Percentiles rank a stretch among this genome's conserved stretches.
Conservation (phyloP, 2,888 invertebrate species). For the Encarsia formosa region DNA sequence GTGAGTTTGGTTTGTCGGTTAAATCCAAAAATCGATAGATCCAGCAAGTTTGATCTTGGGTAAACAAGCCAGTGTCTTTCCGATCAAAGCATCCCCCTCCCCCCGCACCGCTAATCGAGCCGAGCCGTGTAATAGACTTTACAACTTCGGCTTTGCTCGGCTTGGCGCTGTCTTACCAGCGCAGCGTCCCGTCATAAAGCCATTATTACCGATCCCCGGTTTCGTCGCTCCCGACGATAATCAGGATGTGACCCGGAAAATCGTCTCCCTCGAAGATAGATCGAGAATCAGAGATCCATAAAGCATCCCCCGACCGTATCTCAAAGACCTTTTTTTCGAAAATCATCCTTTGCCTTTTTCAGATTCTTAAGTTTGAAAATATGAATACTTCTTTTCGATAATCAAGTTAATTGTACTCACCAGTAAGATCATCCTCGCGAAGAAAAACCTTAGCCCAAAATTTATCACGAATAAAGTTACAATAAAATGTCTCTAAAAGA, state of each 20-base stretch:
- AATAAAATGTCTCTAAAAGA: too few species aligned
- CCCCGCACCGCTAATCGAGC: slow-evolving; percentile 16
- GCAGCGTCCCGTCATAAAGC: slow-evolving; percentile 24
- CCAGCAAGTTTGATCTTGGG: neutral
- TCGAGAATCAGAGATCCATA: too few species aligned
- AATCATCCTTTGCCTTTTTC: too few species aligned
- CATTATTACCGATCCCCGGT: slow-evolving; percentile 24
- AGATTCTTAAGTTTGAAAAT: too few species aligned
- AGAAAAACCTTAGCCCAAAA: too few species aligned
- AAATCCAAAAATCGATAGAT: neutral
- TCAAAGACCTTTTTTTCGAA: too few species aligned
- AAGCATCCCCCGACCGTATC: too few species aligned
- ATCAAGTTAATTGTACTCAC: too few species aligned
- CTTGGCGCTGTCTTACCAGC: slow-evolving; percentile 10
- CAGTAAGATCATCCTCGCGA: too few species aligned
- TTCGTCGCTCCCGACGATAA: slow-evolving; percentile 17
- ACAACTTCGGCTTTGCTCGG: slow-evolving; percentile 5
- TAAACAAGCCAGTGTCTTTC: neutral
- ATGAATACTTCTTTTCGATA: too few species aligned
- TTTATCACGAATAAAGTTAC: too few species aligned
- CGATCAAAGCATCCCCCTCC: neutral
- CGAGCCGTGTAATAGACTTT: slow-evolving; percentile 22
- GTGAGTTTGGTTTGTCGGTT: too few species aligned
- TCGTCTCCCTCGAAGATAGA: slow-evolving; percentile 7
- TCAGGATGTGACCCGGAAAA: slow-evolving; percentile 27